phyloP scores from a whole-genome alignment of 2,888 invertebrate genomes.

The Aplocera efformata region DNA sequence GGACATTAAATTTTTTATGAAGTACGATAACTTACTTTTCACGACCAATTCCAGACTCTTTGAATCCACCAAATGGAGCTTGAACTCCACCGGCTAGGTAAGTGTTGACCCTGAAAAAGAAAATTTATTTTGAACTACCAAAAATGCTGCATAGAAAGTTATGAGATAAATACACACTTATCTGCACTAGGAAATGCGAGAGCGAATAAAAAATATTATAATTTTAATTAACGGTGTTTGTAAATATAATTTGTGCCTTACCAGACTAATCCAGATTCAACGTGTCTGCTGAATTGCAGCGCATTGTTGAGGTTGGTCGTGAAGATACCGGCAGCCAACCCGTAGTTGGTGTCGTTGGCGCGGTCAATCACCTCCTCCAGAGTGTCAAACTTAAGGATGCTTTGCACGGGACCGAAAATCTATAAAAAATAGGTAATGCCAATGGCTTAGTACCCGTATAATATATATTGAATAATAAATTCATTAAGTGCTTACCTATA shows the following conservation, averaged over 20 bases:
- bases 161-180: too few species aligned
- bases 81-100: constrained; percentile 83
- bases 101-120: constrained; percentile 63
- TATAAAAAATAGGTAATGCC: constrained; percentile 48
- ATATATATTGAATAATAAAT: too few species aligned
- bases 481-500: too few species aligned
- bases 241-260: too few species aligned
- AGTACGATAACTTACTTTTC: constrained; percentile 50
- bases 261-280: constrained; percentile 91
- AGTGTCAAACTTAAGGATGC: constrained; percentile 89
- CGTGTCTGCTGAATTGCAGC: constrained; percentile 84
- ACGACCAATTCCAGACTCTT: constrained; percentile 88
- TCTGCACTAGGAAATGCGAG: too few species aligned
- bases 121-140: constrained; percentile 5
- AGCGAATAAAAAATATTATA: too few species aligned
- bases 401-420: constrained; percentile 95
- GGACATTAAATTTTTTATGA: too few species aligned
- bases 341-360: constrained; percentile 89
- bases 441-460: too few species aligned
- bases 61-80: constrained; percentile 92
- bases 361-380: constrained; percentile 90
- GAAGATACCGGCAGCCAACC: constrained; percentile 90
- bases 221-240: too few species aligned
- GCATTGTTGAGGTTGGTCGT: constrained; percentile 90
- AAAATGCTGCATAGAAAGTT: too few species aligned